Percentiles rank a stretch among this genome's conserved stretches.
Conservation (phyloP, 2,113 vertebrate genomes). For the Amphiprion ocellaris region DNA sequence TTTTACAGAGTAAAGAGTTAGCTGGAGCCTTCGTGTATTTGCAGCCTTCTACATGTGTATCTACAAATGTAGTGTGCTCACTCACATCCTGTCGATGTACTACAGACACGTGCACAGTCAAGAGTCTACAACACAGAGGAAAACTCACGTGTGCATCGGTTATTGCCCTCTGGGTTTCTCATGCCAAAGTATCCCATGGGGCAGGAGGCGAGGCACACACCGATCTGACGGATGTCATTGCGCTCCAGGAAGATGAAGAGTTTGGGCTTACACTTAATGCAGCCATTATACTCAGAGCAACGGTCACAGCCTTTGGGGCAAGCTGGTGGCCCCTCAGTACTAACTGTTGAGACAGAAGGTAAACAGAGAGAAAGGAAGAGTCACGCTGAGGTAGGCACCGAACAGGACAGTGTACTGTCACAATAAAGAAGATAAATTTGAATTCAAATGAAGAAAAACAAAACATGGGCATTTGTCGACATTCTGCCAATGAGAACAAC, state of each 20-base stretch:
- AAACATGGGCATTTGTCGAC: conserved; percentile 17
- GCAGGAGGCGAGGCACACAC: conserved; percentile 95
- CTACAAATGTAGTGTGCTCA: conserved; percentile 23
- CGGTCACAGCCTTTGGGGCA: conserved; percentile 96
- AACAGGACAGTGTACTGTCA: background rate
- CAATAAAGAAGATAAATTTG: conserved; percentile 14
- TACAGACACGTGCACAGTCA: conserved; percentile 4
- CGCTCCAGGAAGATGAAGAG: conserved; percentile 98
- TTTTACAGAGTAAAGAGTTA: conserved; percentile 7
- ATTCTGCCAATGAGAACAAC: conserved; percentile 33
- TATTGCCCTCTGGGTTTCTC: conserved; percentile 97
- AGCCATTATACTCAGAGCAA: conserved; percentile 98
- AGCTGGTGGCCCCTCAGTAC: conserved; percentile 90
- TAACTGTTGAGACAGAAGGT: conserved; percentile 84
- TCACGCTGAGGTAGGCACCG: conserved; percentile 20
- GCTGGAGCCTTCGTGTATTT: conserved; percentile 13
- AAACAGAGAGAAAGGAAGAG: conserved; percentile 32
- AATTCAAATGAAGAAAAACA: conserved; percentile 45
- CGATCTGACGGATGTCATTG: conserved; percentile 95
- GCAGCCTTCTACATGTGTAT: conserved; percentile 20
- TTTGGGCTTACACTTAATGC: conserved; percentile 94
- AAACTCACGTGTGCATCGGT: conserved; percentile 98
- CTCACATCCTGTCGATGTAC: conserved; percentile 5
- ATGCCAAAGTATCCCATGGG: conserved; percentile 95
- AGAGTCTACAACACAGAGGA: conserved; percentile 11